A percentile compares a stretch with the other conserved stretches of the same genome.
These are phyloP conservation scores for Clinocottus analis DNA, from an alignment of 2,113 vertebrate genomes.

Conservation along the genomic window DNA sequence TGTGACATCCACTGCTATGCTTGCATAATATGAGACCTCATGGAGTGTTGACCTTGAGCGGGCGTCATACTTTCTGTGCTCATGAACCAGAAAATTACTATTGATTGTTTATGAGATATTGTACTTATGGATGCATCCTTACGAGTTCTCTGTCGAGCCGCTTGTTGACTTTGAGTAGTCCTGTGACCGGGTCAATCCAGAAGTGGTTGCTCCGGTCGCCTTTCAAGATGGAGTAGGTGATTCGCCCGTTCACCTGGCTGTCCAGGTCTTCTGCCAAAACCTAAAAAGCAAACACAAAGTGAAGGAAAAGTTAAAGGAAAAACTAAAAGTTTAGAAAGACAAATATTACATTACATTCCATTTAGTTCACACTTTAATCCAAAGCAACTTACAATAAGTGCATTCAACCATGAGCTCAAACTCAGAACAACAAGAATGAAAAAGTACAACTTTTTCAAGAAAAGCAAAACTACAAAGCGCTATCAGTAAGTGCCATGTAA, in stretches of 20 bases:
- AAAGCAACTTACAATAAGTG: no score
- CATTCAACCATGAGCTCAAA: no score
- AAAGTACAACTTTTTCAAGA: no score
- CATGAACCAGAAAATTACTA: slow-evolving; percentile 64
- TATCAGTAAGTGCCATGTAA: no score
- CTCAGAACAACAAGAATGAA: no score
- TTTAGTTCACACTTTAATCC: no score
- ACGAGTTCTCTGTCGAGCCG: slow-evolving; percentile 95
- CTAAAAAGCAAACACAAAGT: slow-evolving; percentile 68
- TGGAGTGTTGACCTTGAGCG: slow-evolving; percentile 52
- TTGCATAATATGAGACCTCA: slow-evolving; percentile 45
- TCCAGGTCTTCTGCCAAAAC: slow-evolving; percentile 94
- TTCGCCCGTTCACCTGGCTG: slow-evolving; percentile 91
- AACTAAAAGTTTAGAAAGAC: accelerated
- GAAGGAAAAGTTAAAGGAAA: not conserved
- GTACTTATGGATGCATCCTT: slow-evolving; percentile 69
- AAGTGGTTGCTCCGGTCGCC: slow-evolving; percentile 93
- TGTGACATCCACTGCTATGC: slow-evolving; percentile 12
- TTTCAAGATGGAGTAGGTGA: slow-evolving; percentile 92
- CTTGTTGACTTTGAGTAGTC: slow-evolving; percentile 94
- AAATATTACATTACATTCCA: no score
- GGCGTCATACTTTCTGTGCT: slow-evolving; percentile 37
- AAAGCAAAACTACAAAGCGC: no score
- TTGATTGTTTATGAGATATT: slow-evolving; percentile 55
- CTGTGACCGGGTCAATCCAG: slow-evolving; percentile 90